Evolutionary conservation across 2,888 invertebrate species (phyloP).

Genomic region (Tipula helvola): DNA sequence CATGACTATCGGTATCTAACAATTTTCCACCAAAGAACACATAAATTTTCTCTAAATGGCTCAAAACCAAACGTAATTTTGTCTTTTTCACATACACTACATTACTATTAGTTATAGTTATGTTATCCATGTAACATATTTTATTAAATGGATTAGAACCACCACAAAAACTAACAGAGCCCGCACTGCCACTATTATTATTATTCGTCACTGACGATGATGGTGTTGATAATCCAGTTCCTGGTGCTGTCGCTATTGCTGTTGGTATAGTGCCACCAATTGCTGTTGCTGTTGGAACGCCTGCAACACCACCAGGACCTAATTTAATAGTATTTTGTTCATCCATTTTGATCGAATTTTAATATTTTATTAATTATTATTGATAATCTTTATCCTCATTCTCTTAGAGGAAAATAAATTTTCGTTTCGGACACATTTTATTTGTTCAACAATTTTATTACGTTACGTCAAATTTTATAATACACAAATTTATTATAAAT

Average conservation of each 20-base stretch:
- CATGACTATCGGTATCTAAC: not conserved
- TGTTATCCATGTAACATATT: not conserved
- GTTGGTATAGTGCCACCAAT: not conserved
- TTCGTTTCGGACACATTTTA: not conserved
- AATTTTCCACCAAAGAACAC: conserved; percentile 11
- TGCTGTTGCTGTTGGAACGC: not conserved
- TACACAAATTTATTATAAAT: not conserved
- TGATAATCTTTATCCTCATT: not conserved
- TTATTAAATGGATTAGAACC: not conserved
- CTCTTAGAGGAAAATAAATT: not conserved
- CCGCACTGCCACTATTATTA: not conserved
- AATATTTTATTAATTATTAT: not conserved
- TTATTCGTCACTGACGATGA: not conserved
- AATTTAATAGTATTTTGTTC: not conserved
- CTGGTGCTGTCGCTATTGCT: not conserved
- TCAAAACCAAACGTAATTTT: conserved; percentile 5
- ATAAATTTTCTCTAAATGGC: conserved; percentile 11
- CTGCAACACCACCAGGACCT: not conserved
- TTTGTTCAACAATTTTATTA: not conserved
- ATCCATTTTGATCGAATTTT: not conserved
- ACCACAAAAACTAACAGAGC: not conserved
- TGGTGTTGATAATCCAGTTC: not conserved
- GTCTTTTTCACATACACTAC: not conserved
- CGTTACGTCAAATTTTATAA: not conserved
- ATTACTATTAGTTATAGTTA: not conserved